Base-by-base conservation (phyloP, 2,113 vertebrate species). In the Gymnogyps californianus region DNA sequence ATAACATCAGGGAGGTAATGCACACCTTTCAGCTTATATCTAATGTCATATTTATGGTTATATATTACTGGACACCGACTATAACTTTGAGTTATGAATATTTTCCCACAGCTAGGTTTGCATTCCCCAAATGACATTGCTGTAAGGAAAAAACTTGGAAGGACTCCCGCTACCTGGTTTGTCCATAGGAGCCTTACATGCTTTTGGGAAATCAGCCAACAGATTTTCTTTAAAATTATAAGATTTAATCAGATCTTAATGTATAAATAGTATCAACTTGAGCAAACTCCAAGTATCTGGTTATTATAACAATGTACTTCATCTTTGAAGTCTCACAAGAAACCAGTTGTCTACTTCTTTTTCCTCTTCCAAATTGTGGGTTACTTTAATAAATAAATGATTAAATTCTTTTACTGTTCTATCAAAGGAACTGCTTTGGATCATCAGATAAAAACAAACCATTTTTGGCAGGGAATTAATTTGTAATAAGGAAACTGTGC, bases 381-480 rank as follows among this genome's bases (percentile, higher is more conserved):
- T 87, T 92, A 59, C 55, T 85, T 77, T 65, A 85, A 89, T 81
- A 92, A 91, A 88, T 66, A 74, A 80, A 74, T 42, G n/a, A 87
- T 52, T 90, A 62, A 79, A 80, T 90, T 64, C 2, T 76, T 94
- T 76, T 79, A 32, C 44, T 55, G 19, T 64, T 95, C 78, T 93
- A 75, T 67, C 74, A 72, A 85, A 86, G 71, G 36, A 86, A 79
- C 87, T 91, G 80, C 65, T 92, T 90, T 54, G 82, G 70, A 91
- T 94, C 64, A 90, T 74, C 51, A 70, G 82, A 84, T 38, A 72
- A 92, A 92, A 96, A 16, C 58, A 95, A 94, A 77, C 24, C 25
- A 47, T 38, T 95, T 94, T 94, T 93, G 90, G 34, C 69, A 92
- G 89, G 67, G 66, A 83, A 92, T 91, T 80, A 78, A 87, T 97